Evolutionary conservation across 2,797 vertebrate species (phyloP).

Genomic region (Smutsia gigantea): DNA sequence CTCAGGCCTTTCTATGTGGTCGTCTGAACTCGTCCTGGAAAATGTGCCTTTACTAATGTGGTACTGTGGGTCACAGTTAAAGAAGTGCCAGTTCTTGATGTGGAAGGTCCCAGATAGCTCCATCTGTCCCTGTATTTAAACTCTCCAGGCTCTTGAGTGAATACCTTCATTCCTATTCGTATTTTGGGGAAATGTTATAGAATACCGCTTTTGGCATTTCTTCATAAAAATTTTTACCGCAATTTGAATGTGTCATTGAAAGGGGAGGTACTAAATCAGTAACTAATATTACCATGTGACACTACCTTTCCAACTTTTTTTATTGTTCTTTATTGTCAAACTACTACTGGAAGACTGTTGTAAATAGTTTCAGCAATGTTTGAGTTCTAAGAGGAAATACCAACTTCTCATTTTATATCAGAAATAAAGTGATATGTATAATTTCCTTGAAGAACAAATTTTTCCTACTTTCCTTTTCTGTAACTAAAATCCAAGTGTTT

Average conservation of each 20-base stretch:
- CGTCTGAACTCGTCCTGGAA: too few species aligned
- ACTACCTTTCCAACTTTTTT: not conserved
- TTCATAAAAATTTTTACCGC: not conserved
- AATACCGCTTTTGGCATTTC: not conserved
- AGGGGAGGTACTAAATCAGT: not conserved
- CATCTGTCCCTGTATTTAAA: not conserved
- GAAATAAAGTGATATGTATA: slow-evolving; percentile 66
- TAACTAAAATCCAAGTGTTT: slow-evolving; percentile 27
- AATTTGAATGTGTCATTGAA: not conserved
- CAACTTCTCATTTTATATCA: slow-evolving; percentile 36
- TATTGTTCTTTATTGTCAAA: slow-evolving; percentile 13
- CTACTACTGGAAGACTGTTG: slow-evolving; percentile 8
- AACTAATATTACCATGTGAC: not conserved
- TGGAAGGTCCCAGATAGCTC: not conserved
- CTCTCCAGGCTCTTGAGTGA: not conserved
- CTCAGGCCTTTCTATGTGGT: too few species aligned
- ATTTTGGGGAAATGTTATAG: not conserved
- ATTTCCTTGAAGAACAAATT: slow-evolving; percentile 59
- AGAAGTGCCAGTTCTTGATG: slow-evolving; percentile 1
- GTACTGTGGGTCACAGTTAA: not conserved
- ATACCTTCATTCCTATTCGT: not conserved
- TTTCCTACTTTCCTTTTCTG: slow-evolving; percentile 17
- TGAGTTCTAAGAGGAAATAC: slow-evolving; percentile 51
- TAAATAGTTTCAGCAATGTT: slow-evolving; percentile 26
- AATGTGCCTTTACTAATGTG: not conserved